Base-by-base conservation (phyloP, 1,140 invertebrate genomes). In the Helicoverpa zea region DNA sequence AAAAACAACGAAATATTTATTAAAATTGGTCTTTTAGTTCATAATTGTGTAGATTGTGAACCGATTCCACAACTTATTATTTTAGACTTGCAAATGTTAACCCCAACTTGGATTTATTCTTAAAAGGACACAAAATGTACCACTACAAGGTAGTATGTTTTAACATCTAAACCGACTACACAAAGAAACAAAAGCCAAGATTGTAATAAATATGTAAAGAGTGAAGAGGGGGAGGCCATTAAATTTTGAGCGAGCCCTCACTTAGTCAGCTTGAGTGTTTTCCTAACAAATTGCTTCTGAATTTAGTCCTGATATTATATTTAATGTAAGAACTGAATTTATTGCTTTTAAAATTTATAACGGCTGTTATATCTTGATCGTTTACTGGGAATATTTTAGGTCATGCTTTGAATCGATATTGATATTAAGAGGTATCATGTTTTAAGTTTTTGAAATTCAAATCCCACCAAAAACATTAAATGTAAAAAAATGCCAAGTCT, bases 271-370 rank as follows among this genome's bases (percentile, higher is more conserved):
- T 51, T 3, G 35, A 76, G 58, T 76, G 74, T 76, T 76, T 63
- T 63, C 18, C 23, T 76, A 76, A 76, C 74, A 63, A 76, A 76
- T 76, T 76, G 74, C 74, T 76, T 49, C 16, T n/a, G 56, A 74
- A 74, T 74, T 74, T 18, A 35, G 30, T 74, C 23, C 16, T 52
- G 16, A 76, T 76, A 76, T 76, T 63, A 75, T 75, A 49, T 75
- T 74, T 74, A 74, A 73, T 75, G 56, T 61, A 14, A 72, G n/a
- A 14, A 13, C 35, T 14, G 13, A 58, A 58, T 35, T 74, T 74
- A 56, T 43, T 58, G 70, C 64, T 49, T 66, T 49, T 49, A 66
- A 66, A 66, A 66, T 66, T 66, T 66, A 66, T 66, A 43, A 43
- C 63, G 16, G 43, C 23, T 66, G 47, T 49, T 49, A 66, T 66